Base-by-base conservation (phyloP, 2,888 invertebrate species). In the Pharmacophagus antenor region DNA sequence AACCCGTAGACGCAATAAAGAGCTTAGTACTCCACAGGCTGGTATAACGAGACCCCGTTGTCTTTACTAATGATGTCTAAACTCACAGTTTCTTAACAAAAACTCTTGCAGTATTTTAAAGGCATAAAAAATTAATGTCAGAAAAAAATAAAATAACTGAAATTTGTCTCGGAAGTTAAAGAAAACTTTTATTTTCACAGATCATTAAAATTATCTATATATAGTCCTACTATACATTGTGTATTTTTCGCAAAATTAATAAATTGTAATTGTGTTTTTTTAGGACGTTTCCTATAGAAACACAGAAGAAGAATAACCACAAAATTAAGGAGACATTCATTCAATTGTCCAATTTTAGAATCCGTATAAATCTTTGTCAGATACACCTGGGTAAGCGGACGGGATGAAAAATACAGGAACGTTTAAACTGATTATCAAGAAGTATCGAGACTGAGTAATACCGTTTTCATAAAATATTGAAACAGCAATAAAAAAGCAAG, bases 331-430 rank as follows among this genome's bases (percentile, higher is more conserved):
- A 72, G 69, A 74, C 76, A 75, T 75, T 78, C 76, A 78, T 78
- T 76, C 71, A 78, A 82, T 81, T 80, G 77, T 79, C 68, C 73
- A 77, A 74, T 82, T 82, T 79, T 77, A 76, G 72, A 69, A 68
- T 68, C 62, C 69, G 71, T 68, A 84, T 88, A 85, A 87, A 88
- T 89, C 87, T 84, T 80, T 79, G 85, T 85, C 88, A 80, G 70
- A 59, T 70, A 67, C 88, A 88, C 86, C 88, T 87, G 88, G 70
- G 77, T 71, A 71, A 62, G 66, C 68, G 67, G 72, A 72, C 73
- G 68, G 74, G 67, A 74, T 83, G 85, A 83, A 82, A 84, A 84
- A 87, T 86, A 81, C 76, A 72, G 73, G 77, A 80, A 73, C 75
- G 71, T 70, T 76, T 67, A 63, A 70, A 66, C 63, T 65, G 63